Percentiles rank a stretch among this genome's conserved stretches.
Evolutionary conservation across 2,888 invertebrate genomes (phyloP).

Genomic region (Aplocera efformata): DNA sequence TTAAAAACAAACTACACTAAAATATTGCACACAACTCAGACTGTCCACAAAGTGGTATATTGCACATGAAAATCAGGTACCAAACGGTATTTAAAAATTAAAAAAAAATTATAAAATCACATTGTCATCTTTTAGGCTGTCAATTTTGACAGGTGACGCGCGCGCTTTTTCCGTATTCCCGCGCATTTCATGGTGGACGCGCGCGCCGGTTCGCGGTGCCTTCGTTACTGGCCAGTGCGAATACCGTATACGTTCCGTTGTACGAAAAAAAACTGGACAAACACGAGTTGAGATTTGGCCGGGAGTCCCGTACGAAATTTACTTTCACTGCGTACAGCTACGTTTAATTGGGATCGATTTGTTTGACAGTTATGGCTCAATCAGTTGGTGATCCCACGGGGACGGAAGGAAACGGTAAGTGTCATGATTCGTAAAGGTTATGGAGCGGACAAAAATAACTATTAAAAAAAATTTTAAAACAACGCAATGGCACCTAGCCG

Average conservation of each 20-base stretch:
- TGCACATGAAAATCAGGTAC: constrained; percentile 68
- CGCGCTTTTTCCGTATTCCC: constrained; percentile 25
- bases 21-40: constrained; percentile 71
- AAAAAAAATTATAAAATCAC: constrained; percentile 31
- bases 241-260: constrained; percentile 39
- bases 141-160: constrained; percentile 28
- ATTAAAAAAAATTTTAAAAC: too few relatives aligned
- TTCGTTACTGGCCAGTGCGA: constrained; percentile 32
- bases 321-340: constrained; percentile 14
- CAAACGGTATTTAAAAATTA: constrained; percentile 32
- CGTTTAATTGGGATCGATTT: background rate
- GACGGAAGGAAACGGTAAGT: too few relatives aligned
- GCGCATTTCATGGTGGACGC: constrained; percentile 26
- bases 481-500: too few relatives aligned
- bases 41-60: constrained; percentile 68
- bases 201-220: constrained; percentile 26
- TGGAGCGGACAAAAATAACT: too few relatives aligned
- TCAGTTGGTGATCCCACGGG: too few relatives aligned
- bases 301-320: constrained; percentile 18
- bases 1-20: constrained; percentile 34
- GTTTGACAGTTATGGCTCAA: background rate
- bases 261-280: constrained; percentile 29
- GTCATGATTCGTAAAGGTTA: too few relatives aligned
- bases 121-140: constrained; percentile 31
- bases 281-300: constrained; percentile 14